Base-by-base conservation (phyloP, 2,113 vertebrate species). In the Sylvia atricapilla region DNA sequence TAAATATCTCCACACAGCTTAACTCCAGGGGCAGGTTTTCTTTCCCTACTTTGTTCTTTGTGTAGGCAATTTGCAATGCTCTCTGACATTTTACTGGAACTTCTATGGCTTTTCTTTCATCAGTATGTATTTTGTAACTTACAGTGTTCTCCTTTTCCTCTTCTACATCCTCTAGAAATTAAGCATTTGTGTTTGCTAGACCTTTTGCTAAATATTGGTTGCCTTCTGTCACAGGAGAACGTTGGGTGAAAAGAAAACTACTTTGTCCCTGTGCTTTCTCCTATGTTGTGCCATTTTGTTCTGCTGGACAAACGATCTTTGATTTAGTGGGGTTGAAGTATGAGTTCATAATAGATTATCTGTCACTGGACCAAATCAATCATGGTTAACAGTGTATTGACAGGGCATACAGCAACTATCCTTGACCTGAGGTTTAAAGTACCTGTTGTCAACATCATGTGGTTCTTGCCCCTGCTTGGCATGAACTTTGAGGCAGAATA, bases 401-500 rank as follows among this genome's bases (percentile, higher is more conserved):
- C 95, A 95, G 89, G 96, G 49, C 56, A 44, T 92, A 77, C 33
- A 93, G 73, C 84, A 66, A 93, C 97, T 97, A 97, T 89, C 97
- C 97, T 96, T 97, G 97, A 97, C 96, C 97, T 59, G 44, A 72
- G 86, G 73, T 93, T 95, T 96, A 93, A 96, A 97, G 96, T 68
- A 93, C 75, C 86, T 91, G 75, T 93, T 97, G 94, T 89, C 91
- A 83, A 75, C 31, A 19, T 90, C n/a, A 3, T 27, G 47, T 52
- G 41, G 24, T 63, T 80, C 79, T 88, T 88, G 72, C 64, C 93
- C 24, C 68, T 93, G 22, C 44, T 78, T 93, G 68, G 22, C 11
- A 7, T 56, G 68, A 88, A 41, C 39, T 80, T 94, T 55, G 47
- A 88, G 55, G 35, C 33, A 87, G 46, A 86, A 67, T 59, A 28